Conservation (phyloP, 2,797 vertebrate species). For the Liparis tanakae region DNA sequence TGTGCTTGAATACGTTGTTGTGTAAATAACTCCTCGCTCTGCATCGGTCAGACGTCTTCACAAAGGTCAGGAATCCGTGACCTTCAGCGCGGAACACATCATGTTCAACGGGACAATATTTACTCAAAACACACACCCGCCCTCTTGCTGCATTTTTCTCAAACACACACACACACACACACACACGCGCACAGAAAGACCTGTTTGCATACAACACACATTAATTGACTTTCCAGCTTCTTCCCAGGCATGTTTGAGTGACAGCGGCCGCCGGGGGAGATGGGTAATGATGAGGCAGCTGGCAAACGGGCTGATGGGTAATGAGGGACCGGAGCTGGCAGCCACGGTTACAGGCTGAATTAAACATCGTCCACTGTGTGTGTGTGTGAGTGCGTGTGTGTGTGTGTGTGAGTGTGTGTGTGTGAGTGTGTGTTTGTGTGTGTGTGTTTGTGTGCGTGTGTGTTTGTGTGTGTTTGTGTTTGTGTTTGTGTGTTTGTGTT, state of each 20-base stretch:
- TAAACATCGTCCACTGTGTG: constrained; percentile 63
- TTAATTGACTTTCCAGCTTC: constrained; percentile 73
- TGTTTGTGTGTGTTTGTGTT: not conserved
- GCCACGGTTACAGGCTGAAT: constrained; percentile 72
- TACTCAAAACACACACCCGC: constrained; percentile 29
- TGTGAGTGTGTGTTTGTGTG: constrained; percentile 4
- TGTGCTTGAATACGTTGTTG: constrained; percentile 3
- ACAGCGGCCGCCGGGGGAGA: constrained; percentile 75
- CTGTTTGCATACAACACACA: constrained; percentile 70
- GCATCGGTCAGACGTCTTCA: constrained; percentile 18
- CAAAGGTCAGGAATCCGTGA: constrained; percentile 34
- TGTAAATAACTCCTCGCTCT: constrained; percentile 2
- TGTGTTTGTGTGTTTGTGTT: too few relatives aligned
- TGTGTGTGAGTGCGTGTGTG: too few relatives aligned
- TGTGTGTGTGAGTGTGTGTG: too few relatives aligned
- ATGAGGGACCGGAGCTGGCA: constrained; percentile 77
- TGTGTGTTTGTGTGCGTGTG: constrained; percentile 6
- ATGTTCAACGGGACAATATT: constrained; percentile 31
- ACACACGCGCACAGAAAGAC: constrained; percentile 27
- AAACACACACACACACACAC: too few relatives aligned
- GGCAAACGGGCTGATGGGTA: constrained; percentile 82
- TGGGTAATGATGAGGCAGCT: constrained; percentile 82
- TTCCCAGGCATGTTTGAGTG: constrained; percentile 73
- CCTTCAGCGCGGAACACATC: constrained; percentile 14
- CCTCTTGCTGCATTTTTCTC: constrained; percentile 15